These are phyloP conservation scores for Pollenia amentaria DNA, from an alignment of 2,888 invertebrate genomes.

Conservation along the genomic window DNA sequence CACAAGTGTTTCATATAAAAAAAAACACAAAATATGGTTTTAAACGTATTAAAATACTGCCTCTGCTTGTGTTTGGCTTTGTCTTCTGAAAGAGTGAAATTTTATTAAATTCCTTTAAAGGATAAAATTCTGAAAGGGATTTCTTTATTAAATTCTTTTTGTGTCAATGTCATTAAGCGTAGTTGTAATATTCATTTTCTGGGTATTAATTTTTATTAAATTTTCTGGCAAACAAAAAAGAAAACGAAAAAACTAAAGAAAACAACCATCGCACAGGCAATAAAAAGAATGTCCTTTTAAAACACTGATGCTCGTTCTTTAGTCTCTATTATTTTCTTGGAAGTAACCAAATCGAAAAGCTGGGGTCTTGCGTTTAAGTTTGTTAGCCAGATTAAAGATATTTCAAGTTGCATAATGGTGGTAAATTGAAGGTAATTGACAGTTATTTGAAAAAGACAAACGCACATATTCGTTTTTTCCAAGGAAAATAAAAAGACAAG, in stretches of 20 bases:
- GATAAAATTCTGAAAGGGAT: conserved; percentile 10
- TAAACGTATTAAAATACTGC: too few species aligned
- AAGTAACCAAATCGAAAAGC: neutral
- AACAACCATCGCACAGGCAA: neutral
- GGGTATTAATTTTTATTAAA: conserved; percentile 47
- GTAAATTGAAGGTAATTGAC: too few species aligned
- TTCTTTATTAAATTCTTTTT: conserved; percentile 37
- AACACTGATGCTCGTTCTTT: neutral
- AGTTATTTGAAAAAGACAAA: neutral
- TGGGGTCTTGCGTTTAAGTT: neutral
- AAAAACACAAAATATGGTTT: too few species aligned
- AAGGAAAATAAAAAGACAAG: conserved; percentile 12
- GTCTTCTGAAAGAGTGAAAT: neutral
- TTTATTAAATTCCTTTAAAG: conserved; percentile 9
- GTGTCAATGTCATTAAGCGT: conserved; percentile 3
- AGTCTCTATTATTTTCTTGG: neutral
- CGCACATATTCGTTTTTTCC: neutral
- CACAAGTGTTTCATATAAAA: too few species aligned
- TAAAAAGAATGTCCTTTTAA: conserved; percentile 11
- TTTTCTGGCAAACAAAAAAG: conserved; percentile 8
- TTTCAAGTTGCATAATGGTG: too few species aligned
- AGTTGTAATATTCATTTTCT: too few species aligned
- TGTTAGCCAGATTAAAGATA: too few species aligned
- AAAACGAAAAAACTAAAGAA: conserved; percentile 1
- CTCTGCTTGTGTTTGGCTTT: too few species aligned